phyloP scores from a whole-genome alignment of 2,113 vertebrate species.

The Apeltes quadracus region DNA sequence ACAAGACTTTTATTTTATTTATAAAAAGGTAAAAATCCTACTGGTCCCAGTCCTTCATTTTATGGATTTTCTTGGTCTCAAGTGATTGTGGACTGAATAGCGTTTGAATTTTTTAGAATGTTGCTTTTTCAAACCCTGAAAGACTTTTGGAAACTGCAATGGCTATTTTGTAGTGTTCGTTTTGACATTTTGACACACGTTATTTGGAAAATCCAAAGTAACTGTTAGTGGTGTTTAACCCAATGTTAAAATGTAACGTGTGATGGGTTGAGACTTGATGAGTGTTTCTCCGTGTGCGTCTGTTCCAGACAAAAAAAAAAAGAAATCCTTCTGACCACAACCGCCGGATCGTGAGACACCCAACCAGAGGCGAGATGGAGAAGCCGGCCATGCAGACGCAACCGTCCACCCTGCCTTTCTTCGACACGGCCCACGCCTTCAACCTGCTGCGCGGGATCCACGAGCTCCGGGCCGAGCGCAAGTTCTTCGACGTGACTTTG shows the following conservation, averaged over 20 bases:
- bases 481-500: slow-evolving; percentile 94
- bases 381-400: slow-evolving; percentile 80
- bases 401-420: slow-evolving; percentile 86
- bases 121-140: neutral
- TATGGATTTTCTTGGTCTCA: neutral
- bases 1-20: neutral
- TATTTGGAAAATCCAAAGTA: neutral
- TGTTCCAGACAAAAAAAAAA: slow-evolving; percentile 59
- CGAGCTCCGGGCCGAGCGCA: slow-evolving; percentile 89
- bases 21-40: no score
- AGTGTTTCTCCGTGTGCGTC: slow-evolving; percentile 11
- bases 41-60: neutral
- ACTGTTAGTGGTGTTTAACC: neutral
- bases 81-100: neutral
- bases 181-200: neutral
- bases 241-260: neutral
- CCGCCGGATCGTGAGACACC: slow-evolving; percentile 3
- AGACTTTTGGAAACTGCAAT: neutral
- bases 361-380: slow-evolving; percentile 69
- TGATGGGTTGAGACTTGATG: neutral
- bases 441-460: slow-evolving; percentile 92
- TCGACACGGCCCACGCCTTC: slow-evolving; percentile 90
- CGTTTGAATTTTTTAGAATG: neutral
- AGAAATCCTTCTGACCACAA: slow-evolving; percentile 41
- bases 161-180: neutral